Conservation (phyloP, 2,888 invertebrate genomes). For the Pseudeuparius sepicola region DNA sequence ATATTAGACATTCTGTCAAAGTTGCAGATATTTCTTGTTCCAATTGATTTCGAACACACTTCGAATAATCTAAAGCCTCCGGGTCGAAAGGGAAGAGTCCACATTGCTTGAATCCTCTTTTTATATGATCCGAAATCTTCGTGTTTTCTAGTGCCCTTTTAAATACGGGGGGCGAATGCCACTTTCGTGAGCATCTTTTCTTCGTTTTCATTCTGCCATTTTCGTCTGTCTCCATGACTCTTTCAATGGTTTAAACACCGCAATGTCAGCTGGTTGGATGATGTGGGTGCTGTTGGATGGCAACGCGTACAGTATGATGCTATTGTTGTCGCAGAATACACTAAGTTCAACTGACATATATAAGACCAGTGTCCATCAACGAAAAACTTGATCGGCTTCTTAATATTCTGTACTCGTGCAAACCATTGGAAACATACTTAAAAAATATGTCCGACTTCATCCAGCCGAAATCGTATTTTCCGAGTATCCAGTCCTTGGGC, state of each 20-base stretch:
- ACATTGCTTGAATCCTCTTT: conserved; percentile 18
- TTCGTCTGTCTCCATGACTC: conserved; percentile 26
- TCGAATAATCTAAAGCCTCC: conserved; percentile 18
- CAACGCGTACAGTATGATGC: conserved; percentile 21
- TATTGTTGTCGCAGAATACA: conserved; percentile 22
- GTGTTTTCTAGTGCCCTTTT: conserved; percentile 14
- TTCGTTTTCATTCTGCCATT: conserved; percentile 22
- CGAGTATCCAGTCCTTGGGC: conserved; percentile 19
- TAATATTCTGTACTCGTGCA: conserved; percentile 19
- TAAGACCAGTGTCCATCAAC: conserved; percentile 28
- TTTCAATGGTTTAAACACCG: conserved; percentile 26
- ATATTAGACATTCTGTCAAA: conserved; percentile 8
- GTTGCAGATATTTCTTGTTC: no score
- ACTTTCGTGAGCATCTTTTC: conserved; percentile 23
- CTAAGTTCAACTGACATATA: conserved; percentile 22
- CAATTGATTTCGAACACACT: conserved; percentile 14
- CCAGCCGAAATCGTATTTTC: conserved; percentile 25
- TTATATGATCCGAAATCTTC: conserved; percentile 18
- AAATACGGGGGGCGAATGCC: conserved; percentile 26
- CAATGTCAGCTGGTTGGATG: conserved; percentile 25
- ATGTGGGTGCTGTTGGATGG: conserved; percentile 23
- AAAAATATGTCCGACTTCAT: conserved; percentile 21
- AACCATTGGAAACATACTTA: conserved; percentile 21
- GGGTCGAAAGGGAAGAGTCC: conserved; percentile 19
- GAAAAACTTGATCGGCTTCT: conserved; percentile 24